A percentile compares a stretch with the other conserved stretches of the same genome.
Evolutionary conservation across 2,888 invertebrate species (phyloP).

Genomic region (Cyclophora albipunctata): DNA sequence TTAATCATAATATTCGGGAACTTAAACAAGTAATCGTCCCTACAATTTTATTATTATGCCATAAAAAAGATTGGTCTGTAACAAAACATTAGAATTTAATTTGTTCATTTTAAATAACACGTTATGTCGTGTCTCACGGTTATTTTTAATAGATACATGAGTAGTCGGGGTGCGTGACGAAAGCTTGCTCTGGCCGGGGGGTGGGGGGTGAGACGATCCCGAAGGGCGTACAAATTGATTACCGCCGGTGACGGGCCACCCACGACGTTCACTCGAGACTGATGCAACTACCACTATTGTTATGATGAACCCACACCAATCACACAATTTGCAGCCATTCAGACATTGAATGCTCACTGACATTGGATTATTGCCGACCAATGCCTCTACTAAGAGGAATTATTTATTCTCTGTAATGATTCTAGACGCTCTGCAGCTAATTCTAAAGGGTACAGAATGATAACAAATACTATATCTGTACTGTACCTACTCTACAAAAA

Average conservation of each 20-base stretch:
- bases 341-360: slow-evolving; percentile 21
- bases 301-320: slow-evolving; percentile 6
- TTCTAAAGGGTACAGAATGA: too few species aligned
- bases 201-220: slow-evolving; percentile 35
- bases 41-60: too few species aligned
- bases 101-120: slow-evolving; percentile 6
- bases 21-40: too few species aligned
- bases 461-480: too few species aligned
- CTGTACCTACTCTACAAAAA: too few species aligned
- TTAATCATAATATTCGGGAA: too few species aligned
- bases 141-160: slow-evolving; percentile 35
- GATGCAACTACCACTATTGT: slow-evolving; percentile 40
- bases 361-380: slow-evolving; percentile 23
- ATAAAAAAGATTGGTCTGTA: too few species aligned
- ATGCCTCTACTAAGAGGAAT: too few species aligned
- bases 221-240: slow-evolving; percentile 72
- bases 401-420: too few species aligned
- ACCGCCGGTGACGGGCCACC: slow-evolving; percentile 62
- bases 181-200: slow-evolving; percentile 28
- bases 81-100: too few species aligned
- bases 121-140: slow-evolving; percentile 17
- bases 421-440: too few species aligned
- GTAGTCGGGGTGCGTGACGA: slow-evolving; percentile 59
- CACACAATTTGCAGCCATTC: slow-evolving; percentile 35
- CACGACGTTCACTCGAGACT: slow-evolving; percentile 36